A percentile compares a stretch with the other conserved stretches of the same genome.
Conservation (phyloP, 1,140 invertebrate genomes). For the Nasonia longicornis region DNA sequence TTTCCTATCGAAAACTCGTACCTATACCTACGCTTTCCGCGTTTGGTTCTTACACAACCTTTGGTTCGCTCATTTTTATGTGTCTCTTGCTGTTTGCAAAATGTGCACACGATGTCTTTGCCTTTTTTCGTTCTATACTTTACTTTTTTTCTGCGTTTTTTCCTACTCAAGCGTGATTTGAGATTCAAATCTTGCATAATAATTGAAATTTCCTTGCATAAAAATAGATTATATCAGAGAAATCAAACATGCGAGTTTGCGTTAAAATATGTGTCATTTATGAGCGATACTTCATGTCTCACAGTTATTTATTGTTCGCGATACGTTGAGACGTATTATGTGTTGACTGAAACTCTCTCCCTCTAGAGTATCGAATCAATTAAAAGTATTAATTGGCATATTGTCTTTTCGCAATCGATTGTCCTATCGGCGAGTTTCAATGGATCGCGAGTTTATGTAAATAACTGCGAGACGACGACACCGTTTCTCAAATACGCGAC, state of each 20-base stretch:
- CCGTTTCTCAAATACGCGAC: conserved; percentile 21
- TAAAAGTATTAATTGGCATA: neutral
- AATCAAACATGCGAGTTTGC: neutral
- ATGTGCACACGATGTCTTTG: conserved; percentile 24
- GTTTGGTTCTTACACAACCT: conserved; percentile 32
- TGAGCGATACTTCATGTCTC: neutral
- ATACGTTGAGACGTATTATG: neutral
- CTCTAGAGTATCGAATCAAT: conserved; percentile 1
- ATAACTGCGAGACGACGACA: conserved; percentile 14
- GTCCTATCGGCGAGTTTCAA: neutral
- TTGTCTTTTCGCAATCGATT: conserved; percentile 19
- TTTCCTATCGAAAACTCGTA: conserved; percentile 28
- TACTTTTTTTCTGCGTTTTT: conserved; percentile 10
- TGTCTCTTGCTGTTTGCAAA: conserved; percentile 35
- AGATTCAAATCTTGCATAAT: neutral
- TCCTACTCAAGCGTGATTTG: neutral
- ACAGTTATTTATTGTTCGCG: neutral
- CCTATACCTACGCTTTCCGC: conserved; percentile 30
- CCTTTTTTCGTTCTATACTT: conserved; percentile 29
- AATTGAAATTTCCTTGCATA: neutral
- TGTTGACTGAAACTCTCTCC: neutral
- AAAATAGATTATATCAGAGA: neutral
- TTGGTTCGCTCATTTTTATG: conserved; percentile 33
- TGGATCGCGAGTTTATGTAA: conserved; percentile 25
- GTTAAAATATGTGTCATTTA: neutral